Base-by-base conservation (phyloP, 1,140 invertebrate species). In the Aphaenogaster floridana region DNA sequence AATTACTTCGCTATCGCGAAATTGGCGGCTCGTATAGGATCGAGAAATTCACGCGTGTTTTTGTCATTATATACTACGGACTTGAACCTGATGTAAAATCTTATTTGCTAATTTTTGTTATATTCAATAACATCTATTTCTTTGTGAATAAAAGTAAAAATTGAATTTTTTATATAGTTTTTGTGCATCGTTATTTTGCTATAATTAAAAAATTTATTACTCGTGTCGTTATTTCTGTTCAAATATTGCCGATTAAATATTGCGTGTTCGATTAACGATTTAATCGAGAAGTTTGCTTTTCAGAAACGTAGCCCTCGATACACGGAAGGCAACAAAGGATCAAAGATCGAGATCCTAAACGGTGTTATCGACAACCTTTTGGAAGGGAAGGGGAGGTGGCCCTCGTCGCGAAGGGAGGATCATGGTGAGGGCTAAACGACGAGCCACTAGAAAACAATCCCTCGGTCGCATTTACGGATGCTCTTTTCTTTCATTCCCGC, bases 361-460 rank as follows among this genome's bases (percentile, higher is more conserved):
- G 86, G 89, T 54, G 86, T 90, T 90, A 90, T 90, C 89, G 89
- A 88, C 85, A 45, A 84, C 72, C 86, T 72, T 15, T 54, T 74
- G 54, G 42, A 71, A 64, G 50, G 48, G 72, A 48, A 74, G 72
- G 59, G 72, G 34, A 50, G 69, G 61, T 69, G 89, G 72, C 59
- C 76, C 89, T 79, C 72, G 59, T 79, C 66, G 89, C 64, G 71
- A 86, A 52, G 86, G 89, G 90, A 74, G 89, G 87, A 89, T 91
- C 80, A 21, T 89, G 88, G 88, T 91, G 91, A 57, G 95, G 94
- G 91, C 94, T 95, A 95, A 95, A 94, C 94, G 94, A 95, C 92
- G 92, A 94, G 93, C 93, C 94, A 95, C 94, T 95, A 94, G 93
- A 95, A 95, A 94, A 81, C 94, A 92, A 94, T 94, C 93, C 94